Conservation (phyloP, 2,888 invertebrate species). For the Stegophylla sp. region DNA sequence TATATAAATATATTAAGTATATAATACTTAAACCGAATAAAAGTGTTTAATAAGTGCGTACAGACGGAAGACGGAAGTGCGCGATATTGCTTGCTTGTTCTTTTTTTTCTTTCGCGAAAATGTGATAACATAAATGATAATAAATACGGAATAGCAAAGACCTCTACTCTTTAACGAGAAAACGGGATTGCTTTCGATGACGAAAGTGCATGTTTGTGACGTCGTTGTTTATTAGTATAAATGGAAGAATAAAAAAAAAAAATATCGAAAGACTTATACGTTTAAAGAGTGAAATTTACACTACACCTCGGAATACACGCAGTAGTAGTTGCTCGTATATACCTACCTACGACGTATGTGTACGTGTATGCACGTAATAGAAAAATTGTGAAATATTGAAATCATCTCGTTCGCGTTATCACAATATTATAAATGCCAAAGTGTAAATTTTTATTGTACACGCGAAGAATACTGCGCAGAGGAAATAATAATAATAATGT, state of each 20-base stretch:
- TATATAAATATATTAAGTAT: no score
- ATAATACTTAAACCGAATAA: conserved; percentile 4
- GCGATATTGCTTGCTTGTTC: background rate
- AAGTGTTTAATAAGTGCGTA: background rate
- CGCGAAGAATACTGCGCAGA: background rate
- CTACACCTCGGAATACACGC: background rate
- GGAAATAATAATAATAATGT: background rate
- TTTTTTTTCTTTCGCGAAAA: background rate
- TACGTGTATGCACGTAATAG: no score
- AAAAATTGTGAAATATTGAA: no score
- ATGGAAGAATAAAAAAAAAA: background rate
- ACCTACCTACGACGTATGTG: no score
- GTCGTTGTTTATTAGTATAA: background rate
- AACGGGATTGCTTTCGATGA: conserved; percentile 25
- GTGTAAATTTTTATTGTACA: background rate
- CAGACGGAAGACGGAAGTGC: conserved; percentile 35
- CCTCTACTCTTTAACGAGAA: background rate
- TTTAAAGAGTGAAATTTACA: conserved; percentile 20
- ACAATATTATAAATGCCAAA: no score
- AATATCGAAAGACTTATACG: background rate
- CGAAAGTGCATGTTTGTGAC: conserved; percentile 14
- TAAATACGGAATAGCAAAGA: background rate
- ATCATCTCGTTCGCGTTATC: no score
- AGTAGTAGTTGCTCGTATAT: no score
- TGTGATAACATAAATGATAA: conserved; percentile 1